These are phyloP conservation scores for Phalloptychus januarius DNA, from an alignment of 2,797 vertebrate genomes.

Conservation along the genomic window DNA sequence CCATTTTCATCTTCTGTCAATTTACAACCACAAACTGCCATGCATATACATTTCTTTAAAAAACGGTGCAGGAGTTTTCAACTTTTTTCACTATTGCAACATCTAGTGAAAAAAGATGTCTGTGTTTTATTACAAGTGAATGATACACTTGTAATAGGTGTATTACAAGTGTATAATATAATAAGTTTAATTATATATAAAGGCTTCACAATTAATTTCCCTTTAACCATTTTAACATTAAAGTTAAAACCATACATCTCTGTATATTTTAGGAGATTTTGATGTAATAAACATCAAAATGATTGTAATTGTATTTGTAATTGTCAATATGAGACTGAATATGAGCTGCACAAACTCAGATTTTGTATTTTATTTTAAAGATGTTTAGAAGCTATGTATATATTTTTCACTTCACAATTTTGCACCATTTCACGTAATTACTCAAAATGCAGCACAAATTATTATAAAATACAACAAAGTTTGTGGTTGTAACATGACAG, in stretches of 20 bases:
- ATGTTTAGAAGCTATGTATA: background rate
- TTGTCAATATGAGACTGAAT: too few species aligned
- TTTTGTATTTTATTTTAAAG: background rate
- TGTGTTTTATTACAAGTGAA: background rate
- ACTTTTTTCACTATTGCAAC: background rate
- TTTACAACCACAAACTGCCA: background rate
- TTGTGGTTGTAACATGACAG: background rate
- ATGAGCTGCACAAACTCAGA: background rate
- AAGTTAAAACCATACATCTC: too few species aligned
- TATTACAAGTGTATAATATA: too few species aligned
- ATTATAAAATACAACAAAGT: background rate
- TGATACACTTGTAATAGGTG: too few species aligned
- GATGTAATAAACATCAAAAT: too few species aligned
- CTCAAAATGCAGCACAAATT: background rate
- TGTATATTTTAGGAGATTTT: too few species aligned
- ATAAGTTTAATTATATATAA: too few species aligned
- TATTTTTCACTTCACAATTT: background rate
- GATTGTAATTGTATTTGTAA: too few species aligned
- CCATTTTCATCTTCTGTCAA: background rate
- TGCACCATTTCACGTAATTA: background rate
- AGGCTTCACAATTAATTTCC: too few species aligned
- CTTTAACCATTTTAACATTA: too few species aligned
- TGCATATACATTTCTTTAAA: too few species aligned
- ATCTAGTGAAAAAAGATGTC: too few species aligned
- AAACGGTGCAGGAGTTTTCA: background rate